Evolutionary conservation across 2,888 invertebrate species (phyloP).

Genomic region (Ectemnius cavifrons): DNA sequence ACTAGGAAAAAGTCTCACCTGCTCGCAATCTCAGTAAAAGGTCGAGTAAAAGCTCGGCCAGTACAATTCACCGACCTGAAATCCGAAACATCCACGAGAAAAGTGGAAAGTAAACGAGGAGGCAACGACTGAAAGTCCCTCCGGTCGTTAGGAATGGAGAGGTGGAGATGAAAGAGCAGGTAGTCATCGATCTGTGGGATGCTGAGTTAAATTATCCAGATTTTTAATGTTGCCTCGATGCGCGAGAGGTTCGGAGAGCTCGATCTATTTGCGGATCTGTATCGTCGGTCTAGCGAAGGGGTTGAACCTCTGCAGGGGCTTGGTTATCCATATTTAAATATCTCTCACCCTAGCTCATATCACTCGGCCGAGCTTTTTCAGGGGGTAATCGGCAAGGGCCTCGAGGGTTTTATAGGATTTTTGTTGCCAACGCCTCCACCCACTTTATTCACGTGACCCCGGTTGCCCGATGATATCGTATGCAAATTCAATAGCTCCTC

Average conservation of each 20-base stretch:
- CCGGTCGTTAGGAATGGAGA: neutral
- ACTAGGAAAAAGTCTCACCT: neutral
- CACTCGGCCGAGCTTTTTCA: constrained; percentile 39
- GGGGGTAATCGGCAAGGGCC: constrained; percentile 20
- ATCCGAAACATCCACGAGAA: neutral
- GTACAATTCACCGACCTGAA: neutral
- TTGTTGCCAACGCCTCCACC: constrained; percentile 10
- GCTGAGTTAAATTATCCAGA: no score
- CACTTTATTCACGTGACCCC: neutral
- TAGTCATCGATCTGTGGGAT: neutral
- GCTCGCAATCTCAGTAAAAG: neutral
- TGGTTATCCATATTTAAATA: constrained; percentile 55
- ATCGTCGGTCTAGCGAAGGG: constrained; percentile 29
- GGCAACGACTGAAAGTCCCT: neutral
- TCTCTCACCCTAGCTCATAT: constrained; percentile 33
- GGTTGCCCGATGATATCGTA: neutral
- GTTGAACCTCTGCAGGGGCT: constrained; percentile 27
- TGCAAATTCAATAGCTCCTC: constrained; percentile 11
- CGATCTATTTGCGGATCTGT: constrained; percentile 41
- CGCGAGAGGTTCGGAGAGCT: constrained; percentile 11
- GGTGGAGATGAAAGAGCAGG: neutral
- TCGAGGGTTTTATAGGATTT: constrained; percentile 41
- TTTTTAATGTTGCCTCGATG: no score
- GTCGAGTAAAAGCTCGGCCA: no score
- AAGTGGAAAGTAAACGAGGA: constrained; percentile 2